Percentiles rank a stretch among this genome's conserved stretches.
These are phyloP conservation scores for Desoria tigrina DNA, from an alignment of 2,888 invertebrate species.

Conservation along the genomic window DNA sequence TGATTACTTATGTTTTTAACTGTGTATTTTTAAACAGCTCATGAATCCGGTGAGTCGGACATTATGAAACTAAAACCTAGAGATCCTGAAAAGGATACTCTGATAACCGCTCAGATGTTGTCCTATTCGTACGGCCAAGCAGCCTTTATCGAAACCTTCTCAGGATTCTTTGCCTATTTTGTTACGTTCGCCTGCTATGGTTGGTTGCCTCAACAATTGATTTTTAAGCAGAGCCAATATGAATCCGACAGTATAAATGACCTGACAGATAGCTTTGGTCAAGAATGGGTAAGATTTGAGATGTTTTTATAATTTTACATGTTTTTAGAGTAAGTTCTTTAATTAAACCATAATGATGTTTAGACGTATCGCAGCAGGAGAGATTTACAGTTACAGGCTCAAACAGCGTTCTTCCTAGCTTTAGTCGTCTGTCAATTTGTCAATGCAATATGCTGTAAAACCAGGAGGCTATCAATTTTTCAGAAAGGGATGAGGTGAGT, in stretches of 20 bases:
- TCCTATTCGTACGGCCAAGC: constrained; percentile 1
- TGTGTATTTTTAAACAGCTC: constrained; percentile 24
- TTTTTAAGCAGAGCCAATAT: background rate
- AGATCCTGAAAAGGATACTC: constrained; percentile 24
- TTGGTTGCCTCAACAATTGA: constrained; percentile 4
- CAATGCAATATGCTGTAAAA: constrained; percentile 12
- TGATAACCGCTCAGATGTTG: constrained; percentile 20
- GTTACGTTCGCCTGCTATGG: background rate
- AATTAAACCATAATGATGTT: background rate
- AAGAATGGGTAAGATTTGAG: constrained; percentile 1
- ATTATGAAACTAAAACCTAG: constrained; percentile 38
- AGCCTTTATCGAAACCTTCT: background rate
- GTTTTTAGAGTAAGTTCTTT: background rate
- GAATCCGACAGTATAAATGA: background rate
- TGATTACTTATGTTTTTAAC: background rate
- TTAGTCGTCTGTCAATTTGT: background rate
- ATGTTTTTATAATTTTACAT: background rate
- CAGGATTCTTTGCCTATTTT: constrained; percentile 13
- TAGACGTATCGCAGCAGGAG: background rate
- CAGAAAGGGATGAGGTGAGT: constrained; percentile 8
- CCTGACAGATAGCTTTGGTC: background rate
- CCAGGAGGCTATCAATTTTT: constrained; percentile 10
- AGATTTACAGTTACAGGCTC: background rate
- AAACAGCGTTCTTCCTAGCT: constrained; percentile 5
- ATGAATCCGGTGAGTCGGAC: constrained; percentile 30